Evolutionary conservation across 1,140 invertebrate genomes (phyloP).

Genomic region (Hyposmocoma kahamanoa): DNA sequence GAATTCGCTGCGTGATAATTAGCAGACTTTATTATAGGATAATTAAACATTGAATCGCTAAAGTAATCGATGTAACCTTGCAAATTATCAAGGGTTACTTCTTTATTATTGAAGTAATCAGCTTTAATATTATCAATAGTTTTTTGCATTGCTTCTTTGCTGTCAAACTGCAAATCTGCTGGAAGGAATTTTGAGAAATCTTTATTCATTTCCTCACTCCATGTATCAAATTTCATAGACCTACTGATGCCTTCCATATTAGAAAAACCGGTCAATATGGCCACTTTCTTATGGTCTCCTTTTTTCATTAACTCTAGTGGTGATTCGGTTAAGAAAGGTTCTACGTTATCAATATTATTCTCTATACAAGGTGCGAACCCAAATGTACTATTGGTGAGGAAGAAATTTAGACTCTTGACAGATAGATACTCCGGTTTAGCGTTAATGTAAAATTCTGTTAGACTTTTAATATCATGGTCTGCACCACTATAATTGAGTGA

Average conservation of each 20-base stretch:
- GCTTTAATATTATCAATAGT: conserved; percentile 37
- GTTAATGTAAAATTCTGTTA: conserved; percentile 56
- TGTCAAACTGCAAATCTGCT: conserved; percentile 44
- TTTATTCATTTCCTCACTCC: conserved; percentile 55
- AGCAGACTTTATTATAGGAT: conserved; percentile 48
- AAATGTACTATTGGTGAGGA: conserved; percentile 56
- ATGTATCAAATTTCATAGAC: conserved; percentile 43
- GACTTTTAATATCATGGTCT: conserved; percentile 34
- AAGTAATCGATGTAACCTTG: conserved; percentile 54
- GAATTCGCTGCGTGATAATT: conserved; percentile 35
- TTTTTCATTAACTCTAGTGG: conserved; percentile 42
- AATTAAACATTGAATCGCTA: conserved; percentile 60
- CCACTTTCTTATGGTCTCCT: conserved; percentile 32
- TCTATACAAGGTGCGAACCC: conserved; percentile 60
- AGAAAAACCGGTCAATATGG: conserved; percentile 51
- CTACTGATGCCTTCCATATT: conserved; percentile 63
- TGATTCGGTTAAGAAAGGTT: conserved; percentile 50
- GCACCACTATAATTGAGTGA: conserved; percentile 49
- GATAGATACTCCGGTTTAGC: conserved; percentile 26
- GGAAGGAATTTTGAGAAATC: conserved; percentile 50
- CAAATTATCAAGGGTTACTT: conserved; percentile 31
- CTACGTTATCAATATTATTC: conserved; percentile 35
- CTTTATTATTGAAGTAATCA: conserved; percentile 48
- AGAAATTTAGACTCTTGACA: conserved; percentile 49
- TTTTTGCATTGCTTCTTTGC: conserved; percentile 29